Base-by-base conservation (phyloP, 2,797 vertebrate genomes). In the Discoglossus pictus region DNA sequence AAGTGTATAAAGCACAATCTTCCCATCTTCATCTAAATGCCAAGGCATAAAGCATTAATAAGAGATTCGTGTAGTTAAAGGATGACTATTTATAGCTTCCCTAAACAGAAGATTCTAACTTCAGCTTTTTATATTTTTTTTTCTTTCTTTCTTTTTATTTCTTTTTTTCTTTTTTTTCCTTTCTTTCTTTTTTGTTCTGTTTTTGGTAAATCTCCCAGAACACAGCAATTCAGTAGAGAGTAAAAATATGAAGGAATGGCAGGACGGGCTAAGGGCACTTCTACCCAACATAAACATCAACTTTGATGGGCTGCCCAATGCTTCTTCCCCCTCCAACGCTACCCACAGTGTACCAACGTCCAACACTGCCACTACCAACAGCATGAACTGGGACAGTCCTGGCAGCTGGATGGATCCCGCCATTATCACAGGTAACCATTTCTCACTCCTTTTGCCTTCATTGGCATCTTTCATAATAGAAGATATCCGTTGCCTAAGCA, bases 271-370 rank as follows among this genome's bases (percentile, higher is more conserved):
- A 75, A 93, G 95, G 90, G 96, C 96, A 80, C 96, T 97, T 82
- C 89, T 99, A 85, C 97, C 97, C 86, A 99, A 99, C 91, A 98
- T 99, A 87, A 99, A 99, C 90, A 99, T 99, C 90, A 99, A 93
- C 91, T 99, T 99, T 81, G 96, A 95, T 87, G 97, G 96, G 86
- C 94, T 98, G 88, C 95, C 94, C 82, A 98, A 94, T 91, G 94
- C 96, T 84, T 90, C 90, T 44, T 93, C 92, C 82, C 94, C 95
- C 82, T 98, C 94, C 92, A 97, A 94, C 90, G 93, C 97, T 87
- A 97, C 94, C 88, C 97, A 98, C 92, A 93, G 94, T 76, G 95
- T 93, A 79, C 91, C 91, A 82, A 83, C 89, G 21, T 82, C 85
- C 72, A 92, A 91, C 87, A 88, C 92, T 71, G 88, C 87, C 75